These are phyloP conservation scores for Trachops cirrhosus DNA, from an alignment of 2,797 vertebrate species.

Conservation along the genomic window DNA sequence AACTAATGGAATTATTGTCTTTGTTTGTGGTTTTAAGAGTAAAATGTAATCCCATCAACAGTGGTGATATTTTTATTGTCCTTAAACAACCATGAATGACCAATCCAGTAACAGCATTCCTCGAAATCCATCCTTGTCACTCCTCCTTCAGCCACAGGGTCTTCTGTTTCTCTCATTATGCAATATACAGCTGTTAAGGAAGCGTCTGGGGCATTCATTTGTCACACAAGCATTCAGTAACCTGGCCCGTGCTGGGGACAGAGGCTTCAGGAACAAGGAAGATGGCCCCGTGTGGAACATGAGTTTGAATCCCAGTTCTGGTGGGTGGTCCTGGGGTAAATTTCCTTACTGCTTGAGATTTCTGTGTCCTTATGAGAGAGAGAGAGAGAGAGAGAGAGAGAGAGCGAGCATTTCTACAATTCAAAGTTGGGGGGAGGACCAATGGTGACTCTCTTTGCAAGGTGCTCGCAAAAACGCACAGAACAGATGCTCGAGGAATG, in stretches of 20 bases:
- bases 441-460: neutral
- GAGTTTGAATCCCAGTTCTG: neutral
- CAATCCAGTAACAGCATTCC: neutral
- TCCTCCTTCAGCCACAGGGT: neutral
- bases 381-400: neutral
- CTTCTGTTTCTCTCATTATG: neutral
- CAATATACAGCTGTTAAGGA: neutral
- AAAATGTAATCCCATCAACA: constrained; percentile 32
- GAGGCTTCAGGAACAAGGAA: neutral
- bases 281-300: accelerated
- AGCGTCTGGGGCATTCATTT: neutral
- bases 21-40: constrained; percentile 53
- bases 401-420: neutral
- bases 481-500: neutral
- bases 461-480: neutral
- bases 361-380: neutral
- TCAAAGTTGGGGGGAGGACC: neutral
- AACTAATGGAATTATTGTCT: constrained; percentile 58
- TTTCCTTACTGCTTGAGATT: neutral
- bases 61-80: neutral
- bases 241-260: neutral
- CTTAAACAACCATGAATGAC: neutral
- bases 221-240: neutral
- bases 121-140: accelerated
- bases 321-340: neutral